Evolutionary conservation across 2,113 vertebrate species (phyloP).

Genomic region (Greenwoodochromis staneri): DNA sequence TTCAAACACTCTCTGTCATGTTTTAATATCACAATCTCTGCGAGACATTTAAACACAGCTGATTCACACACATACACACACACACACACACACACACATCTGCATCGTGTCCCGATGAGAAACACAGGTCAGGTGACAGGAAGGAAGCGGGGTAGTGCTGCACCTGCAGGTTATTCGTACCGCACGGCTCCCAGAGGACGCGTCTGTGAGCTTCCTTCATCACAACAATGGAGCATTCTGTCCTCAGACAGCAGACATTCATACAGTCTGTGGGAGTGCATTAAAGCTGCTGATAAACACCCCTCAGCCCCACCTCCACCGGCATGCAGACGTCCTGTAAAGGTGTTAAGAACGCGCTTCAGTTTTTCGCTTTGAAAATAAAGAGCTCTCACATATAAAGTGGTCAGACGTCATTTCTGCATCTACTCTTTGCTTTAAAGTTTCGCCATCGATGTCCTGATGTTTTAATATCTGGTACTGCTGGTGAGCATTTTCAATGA

Average conservation of each 20-base stretch:
- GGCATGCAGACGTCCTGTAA: neutral
- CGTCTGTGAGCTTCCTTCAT: conserved; percentile 18
- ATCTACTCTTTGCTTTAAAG: neutral
- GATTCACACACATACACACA: neutral
- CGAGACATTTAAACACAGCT: neutral
- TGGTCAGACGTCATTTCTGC: neutral
- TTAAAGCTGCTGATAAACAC: neutral
- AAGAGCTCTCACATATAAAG: neutral
- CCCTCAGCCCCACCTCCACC: neutral
- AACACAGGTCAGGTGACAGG: conserved; percentile 26
- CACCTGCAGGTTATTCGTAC: conserved; percentile 31
- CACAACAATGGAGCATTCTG: conserved; percentile 44
- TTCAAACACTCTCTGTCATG: neutral
- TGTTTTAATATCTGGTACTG: neutral
- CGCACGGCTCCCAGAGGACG: neutral
- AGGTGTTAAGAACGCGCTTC: neutral
- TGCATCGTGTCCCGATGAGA: neutral
- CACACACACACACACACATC: neutral
- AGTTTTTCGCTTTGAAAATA: neutral
- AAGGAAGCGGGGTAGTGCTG: conserved; percentile 38
- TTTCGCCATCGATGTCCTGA: neutral
- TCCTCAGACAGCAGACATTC: conserved; percentile 11
- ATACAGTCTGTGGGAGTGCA: conserved; percentile 40
- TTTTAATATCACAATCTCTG: neutral
- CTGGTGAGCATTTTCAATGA: neutral